Evolutionary conservation across 2,113 vertebrate genomes (phyloP), one percentile per base, ranked within the genome.

Genomic region (Riparia riparia): DNA sequence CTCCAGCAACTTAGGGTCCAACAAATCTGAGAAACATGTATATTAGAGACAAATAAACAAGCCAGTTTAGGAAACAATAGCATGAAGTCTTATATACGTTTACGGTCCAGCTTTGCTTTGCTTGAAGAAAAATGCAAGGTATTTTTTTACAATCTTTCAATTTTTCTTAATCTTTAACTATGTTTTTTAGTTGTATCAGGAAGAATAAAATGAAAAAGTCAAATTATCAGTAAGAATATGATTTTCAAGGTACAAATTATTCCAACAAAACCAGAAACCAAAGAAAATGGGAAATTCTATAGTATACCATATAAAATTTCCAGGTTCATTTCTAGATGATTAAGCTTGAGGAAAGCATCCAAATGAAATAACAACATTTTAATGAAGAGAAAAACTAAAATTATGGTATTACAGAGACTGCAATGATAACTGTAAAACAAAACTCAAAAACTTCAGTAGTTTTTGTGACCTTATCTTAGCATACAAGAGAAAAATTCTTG

Each of bases 281-380:
- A 80, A 61, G 29, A 73, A 73, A 31, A 82, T 2, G 11, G 15
- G 41, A 82, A 86, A 66, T 42, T 28, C 16, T 15, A 2, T 31
- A 14, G 13, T 42, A 61, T 7, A 44, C 7, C 13, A 34, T 39
- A 12, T 22, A 61, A 66, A 54, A 57, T 61, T 73, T 84, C 12
- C n/a, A 74, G 7, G 5, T 69, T 93, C 0, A 58, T 66, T 63
- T 91, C 42, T 49, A 56, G 34, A 60, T 69, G 5, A 58, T 54
- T 54, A 73, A 77, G 14, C 32, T 86, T 74, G 54, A 66, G 19
- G 17, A 85, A 78, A 76, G 42, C 29, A 63, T 53, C 26, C 42
- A 85, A 65, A 74, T 61, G 39, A 84, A 82, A 89, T 82, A 28
- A 61, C 21, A 87, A 61, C 24, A 72, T 80, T 58, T 80, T 32